These are phyloP conservation scores for Cochlearius cochlearius DNA, from an alignment of 2,113 vertebrate genomes.

Conservation along the genomic window DNA sequence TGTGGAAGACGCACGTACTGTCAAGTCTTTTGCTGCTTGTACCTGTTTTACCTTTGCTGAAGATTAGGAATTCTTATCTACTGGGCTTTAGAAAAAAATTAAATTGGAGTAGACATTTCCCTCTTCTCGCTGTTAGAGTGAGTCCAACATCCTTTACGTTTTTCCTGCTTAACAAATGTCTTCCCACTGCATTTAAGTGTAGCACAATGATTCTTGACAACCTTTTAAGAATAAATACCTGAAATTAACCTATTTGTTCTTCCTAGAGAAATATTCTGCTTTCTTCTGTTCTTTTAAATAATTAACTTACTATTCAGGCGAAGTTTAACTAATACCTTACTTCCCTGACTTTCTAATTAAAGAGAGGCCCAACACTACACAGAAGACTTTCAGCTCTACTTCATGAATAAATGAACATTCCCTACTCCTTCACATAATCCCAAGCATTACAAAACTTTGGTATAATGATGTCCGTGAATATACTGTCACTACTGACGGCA, in stretches of 20 bases:
- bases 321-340: background rate
- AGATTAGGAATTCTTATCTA: background rate
- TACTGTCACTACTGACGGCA: background rate
- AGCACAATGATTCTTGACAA: background rate
- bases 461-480: background rate
- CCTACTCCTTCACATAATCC: background rate
- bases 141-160: background rate
- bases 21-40: background rate
- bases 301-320: background rate
- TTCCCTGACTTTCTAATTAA: constrained; percentile 13
- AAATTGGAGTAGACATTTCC: background rate
- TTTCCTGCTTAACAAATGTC: background rate
- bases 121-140: background rate
- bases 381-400: background rate
- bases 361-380: background rate
- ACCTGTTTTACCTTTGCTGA: background rate
- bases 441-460: background rate
- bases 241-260: constrained; percentile 23
- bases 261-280: background rate
- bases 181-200: background rate
- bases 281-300: constrained; percentile 14
- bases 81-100: background rate
- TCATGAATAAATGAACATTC: constrained; percentile 26
- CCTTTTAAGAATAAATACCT: constrained; percentile 6
- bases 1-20: background rate